These are phyloP conservation scores for Rhopalosiphum padi DNA, from an alignment of 1,140 invertebrate species.

Conservation along the genomic window DNA sequence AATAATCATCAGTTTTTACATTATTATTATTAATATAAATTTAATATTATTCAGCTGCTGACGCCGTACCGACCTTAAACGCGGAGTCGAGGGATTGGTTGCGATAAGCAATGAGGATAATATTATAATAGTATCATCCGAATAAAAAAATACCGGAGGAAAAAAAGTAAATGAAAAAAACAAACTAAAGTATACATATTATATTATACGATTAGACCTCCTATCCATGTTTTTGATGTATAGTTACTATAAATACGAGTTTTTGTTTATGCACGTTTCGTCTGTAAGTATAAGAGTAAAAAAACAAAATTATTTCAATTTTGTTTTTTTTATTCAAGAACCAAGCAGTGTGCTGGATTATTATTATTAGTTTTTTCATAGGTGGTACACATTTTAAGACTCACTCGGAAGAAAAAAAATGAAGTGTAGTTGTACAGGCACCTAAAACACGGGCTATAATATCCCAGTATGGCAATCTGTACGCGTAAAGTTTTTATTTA, in stretches of 20 bases:
- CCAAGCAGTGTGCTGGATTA: background rate
- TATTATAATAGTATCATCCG: background rate
- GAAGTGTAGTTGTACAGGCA: background rate
- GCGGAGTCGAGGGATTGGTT: background rate
- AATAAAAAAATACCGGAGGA: background rate
- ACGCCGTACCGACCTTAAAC: background rate
- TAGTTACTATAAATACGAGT: background rate
- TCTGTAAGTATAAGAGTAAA: background rate
- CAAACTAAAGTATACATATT: too few relatives aligned
- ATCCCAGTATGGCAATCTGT: background rate
- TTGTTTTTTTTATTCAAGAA: background rate
- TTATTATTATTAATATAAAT: background rate
- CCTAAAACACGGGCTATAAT: background rate
- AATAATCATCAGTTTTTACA: background rate
- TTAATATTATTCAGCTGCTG: slow-evolving; percentile 18
- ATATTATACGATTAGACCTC: background rate
- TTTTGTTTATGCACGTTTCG: background rate
- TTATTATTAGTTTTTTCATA: background rate
- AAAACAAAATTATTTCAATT: background rate
- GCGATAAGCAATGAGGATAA: slow-evolving; percentile 10
- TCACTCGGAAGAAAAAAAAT: background rate
- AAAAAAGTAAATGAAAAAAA: background rate
- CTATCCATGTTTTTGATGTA: background rate
- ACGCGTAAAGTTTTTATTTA: background rate
- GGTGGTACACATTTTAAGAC: background rate